A percentile compares a stretch with the other conserved stretches of the same genome.
Conservation (phyloP, 1,140 invertebrate species). For the Gonatopus flavifemur region DNA sequence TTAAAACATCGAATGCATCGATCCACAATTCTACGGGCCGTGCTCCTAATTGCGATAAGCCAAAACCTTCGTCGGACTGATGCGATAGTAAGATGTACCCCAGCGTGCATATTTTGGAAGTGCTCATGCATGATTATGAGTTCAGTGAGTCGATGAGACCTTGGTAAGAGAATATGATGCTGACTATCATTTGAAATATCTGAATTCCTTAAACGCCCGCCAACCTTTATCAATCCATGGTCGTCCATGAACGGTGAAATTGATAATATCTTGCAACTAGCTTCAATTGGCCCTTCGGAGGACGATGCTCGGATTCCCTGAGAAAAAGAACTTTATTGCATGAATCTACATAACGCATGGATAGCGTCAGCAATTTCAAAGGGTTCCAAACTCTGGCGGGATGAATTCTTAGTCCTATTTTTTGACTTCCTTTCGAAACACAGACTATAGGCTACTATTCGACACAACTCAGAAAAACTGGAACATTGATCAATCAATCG, state of each 20-base stretch:
- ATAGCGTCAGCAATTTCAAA: no score
- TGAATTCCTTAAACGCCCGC: constrained; percentile 42
- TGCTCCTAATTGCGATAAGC: constrained; percentile 26
- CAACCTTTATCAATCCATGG: not conserved
- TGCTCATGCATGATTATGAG: constrained; percentile 40
- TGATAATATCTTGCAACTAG: no score
- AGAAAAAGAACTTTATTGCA: no score
- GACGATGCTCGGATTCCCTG: no score
- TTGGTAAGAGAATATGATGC: constrained; percentile 46
- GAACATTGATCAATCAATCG: no score
- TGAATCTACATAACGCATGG: no score
- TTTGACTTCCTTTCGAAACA: no score
- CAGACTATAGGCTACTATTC: no score
- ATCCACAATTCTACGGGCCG: constrained; percentile 14
- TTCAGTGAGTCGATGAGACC: constrained; percentile 29
- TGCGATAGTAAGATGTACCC: constrained; percentile 28
- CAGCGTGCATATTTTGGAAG: constrained; percentile 32
- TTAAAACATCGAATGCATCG: constrained; percentile 40
- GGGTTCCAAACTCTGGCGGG: no score
- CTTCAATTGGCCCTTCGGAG: no score
- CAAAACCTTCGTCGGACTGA: constrained; percentile 27
- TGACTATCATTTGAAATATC: constrained; percentile 32
- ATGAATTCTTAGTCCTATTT: no score
- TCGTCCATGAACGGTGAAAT: not conserved
- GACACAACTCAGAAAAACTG: no score